Evolutionary conservation across 2,113 vertebrate genomes (phyloP).

Genomic region (Argyrosomus japonicus): DNA sequence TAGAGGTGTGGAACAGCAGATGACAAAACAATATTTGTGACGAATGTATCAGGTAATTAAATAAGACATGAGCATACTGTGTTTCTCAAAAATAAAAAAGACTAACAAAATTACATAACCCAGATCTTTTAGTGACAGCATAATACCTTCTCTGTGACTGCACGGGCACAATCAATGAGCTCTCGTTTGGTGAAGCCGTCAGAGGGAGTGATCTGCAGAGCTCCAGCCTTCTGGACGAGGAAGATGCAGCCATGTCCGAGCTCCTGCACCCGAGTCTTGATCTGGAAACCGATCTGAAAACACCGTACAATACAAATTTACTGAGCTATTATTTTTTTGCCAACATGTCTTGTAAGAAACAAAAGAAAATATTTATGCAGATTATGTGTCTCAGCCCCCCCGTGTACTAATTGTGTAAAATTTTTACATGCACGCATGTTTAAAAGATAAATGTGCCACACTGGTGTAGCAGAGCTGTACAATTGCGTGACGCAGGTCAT

Average conservation of each 20-base stretch:
- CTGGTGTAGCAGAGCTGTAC: not conserved
- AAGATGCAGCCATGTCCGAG: slow-evolving; percentile 97
- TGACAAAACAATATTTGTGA: not conserved
- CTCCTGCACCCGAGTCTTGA: slow-evolving; percentile 94
- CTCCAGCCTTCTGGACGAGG: slow-evolving; percentile 98
- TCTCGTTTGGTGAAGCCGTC: slow-evolving; percentile 96
- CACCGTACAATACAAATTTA: not conserved
- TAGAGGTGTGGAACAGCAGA: too few species aligned
- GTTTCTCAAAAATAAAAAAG: not conserved
- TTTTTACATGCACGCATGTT: not conserved
- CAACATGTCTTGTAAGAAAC: not conserved
- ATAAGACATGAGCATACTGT: not conserved
- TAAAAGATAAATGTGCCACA: not conserved
- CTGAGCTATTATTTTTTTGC: not conserved
- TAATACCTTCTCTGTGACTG: slow-evolving; percentile 96
- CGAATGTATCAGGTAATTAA: not conserved
- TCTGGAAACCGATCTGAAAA: slow-evolving; percentile 94
- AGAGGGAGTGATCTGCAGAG: slow-evolving; percentile 94
- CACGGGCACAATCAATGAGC: slow-evolving; percentile 94
- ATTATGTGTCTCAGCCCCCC: not conserved
- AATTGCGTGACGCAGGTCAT: not conserved
- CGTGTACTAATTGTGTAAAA: too few species aligned
- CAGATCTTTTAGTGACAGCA: too few species aligned
- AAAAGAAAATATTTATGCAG: not conserved
- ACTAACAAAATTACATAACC: too few species aligned